A percentile compares a stretch with the other conserved stretches of the same genome.
Conservation (phyloP, 2,888 invertebrate species). For the Nymphalis urticae region DNA sequence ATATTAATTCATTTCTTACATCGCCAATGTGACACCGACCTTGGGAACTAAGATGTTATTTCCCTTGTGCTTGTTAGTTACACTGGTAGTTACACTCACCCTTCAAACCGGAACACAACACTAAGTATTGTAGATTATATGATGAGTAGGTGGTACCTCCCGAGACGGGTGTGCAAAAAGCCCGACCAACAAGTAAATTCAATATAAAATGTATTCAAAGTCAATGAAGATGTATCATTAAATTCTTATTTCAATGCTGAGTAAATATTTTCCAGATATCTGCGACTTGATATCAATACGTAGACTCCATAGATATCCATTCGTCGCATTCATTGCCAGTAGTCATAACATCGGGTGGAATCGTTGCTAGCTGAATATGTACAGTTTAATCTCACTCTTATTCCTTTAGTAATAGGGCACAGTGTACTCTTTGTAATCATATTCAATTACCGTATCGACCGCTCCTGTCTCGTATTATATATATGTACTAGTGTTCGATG, state of each 20-base stretch:
- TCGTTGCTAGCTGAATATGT: neutral
- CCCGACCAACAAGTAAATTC: too few relatives aligned
- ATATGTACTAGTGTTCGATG: neutral
- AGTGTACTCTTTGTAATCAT: neutral
- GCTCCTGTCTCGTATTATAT: conserved; percentile 14
- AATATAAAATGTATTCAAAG: too few relatives aligned
- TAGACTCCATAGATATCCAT: conserved; percentile 2
- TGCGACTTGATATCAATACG: neutral
- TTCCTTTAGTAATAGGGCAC: neutral
- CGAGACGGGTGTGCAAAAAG: too few relatives aligned
- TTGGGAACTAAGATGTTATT: too few relatives aligned
- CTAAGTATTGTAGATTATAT: too few relatives aligned
- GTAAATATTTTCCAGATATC: neutral
- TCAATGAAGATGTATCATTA: too few relatives aligned
- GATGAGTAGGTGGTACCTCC: too few relatives aligned
- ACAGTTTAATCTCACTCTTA: conserved; percentile 1
- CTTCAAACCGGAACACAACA: too few relatives aligned
- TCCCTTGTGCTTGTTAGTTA: too few relatives aligned
- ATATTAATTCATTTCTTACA: too few relatives aligned
- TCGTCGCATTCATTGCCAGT: conserved; percentile 6
- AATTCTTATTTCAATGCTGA: neutral
- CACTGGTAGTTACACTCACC: too few relatives aligned
- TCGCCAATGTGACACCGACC: too few relatives aligned
- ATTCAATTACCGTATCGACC: conserved; percentile 21
- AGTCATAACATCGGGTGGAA: neutral